Conservation (phyloP, 2,797 vertebrate genomes). For the Brotogeris chrysoptera region DNA sequence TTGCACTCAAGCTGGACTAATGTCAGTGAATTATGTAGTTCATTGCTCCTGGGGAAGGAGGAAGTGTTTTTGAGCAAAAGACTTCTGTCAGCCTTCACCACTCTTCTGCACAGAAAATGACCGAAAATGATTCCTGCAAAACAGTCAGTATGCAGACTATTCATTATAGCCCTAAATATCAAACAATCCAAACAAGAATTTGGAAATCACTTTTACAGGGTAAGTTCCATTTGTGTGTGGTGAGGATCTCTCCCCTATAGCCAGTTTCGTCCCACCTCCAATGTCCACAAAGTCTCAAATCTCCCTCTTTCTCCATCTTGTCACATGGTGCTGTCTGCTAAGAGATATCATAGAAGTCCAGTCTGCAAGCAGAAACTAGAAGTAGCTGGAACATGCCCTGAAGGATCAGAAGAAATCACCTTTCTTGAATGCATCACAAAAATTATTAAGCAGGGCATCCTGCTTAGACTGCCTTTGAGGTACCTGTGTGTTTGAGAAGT, state of each 20-base stretch:
- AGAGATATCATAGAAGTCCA: not conserved
- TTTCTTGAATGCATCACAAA: not conserved
- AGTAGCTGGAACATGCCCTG: not conserved
- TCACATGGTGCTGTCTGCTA: not conserved
- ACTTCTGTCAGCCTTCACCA: not conserved
- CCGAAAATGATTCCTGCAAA: not conserved
- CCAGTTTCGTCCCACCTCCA: accelerated
- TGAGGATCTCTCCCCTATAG: not conserved
- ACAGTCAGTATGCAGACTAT: not conserved
- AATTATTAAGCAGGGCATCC: not conserved
- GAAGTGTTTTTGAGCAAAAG: not conserved
- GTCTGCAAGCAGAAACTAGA: not conserved
- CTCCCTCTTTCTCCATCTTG: not conserved
- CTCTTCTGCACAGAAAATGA: not conserved
- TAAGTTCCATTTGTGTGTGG: not conserved
- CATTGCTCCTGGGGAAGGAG: not conserved
- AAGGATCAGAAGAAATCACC: not conserved
- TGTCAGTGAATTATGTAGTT: not conserved
- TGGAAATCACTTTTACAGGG: not conserved
- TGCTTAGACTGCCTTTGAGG: not conserved
- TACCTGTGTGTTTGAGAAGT: not conserved
- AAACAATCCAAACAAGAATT: not conserved
- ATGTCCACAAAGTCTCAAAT: not conserved
- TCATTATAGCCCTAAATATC: not conserved
- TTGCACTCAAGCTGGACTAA: not conserved